phyloP scores from a whole-genome alignment of 2,888 invertebrate genomes.

The Tanypteryx hageni region DNA sequence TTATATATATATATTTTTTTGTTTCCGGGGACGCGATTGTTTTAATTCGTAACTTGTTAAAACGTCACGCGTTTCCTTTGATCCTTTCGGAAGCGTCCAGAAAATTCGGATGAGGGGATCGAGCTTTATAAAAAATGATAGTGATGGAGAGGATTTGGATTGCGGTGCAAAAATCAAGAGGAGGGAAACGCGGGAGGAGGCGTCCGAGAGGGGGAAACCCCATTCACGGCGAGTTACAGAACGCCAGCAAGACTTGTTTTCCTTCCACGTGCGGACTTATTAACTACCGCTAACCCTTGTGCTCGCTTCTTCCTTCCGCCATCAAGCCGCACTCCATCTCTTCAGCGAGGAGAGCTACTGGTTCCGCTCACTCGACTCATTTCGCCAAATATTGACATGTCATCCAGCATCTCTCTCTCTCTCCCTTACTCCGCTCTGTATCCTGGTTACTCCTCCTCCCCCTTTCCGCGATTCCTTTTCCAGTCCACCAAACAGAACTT shows the following conservation, averaged over 20 bases:
- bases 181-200: too few species aligned
- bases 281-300: slow-evolving; percentile 14
- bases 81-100: neutral
- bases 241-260: too few species aligned
- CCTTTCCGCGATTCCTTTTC: neutral
- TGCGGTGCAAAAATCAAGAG: too few species aligned
- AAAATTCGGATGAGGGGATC: too few species aligned
- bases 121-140: too few species aligned
- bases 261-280: neutral
- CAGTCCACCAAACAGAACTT: neutral
- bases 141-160: too few species aligned
- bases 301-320: neutral
- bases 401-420: slow-evolving; percentile 44
- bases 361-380: slow-evolving; percentile 14
- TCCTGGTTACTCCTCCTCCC: neutral
- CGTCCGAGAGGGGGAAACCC: too few species aligned
- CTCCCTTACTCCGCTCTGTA: neutral
- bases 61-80: neutral
- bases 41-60: neutral
- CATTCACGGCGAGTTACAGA: too few species aligned
- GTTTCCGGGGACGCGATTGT: neutral
- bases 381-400: slow-evolving; percentile 61
- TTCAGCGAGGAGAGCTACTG: neutral
- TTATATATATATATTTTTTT: neutral
- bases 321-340: neutral